phyloP scores from a whole-genome alignment of 2,113 vertebrate species.

The Notarius quadriscutis region DNA sequence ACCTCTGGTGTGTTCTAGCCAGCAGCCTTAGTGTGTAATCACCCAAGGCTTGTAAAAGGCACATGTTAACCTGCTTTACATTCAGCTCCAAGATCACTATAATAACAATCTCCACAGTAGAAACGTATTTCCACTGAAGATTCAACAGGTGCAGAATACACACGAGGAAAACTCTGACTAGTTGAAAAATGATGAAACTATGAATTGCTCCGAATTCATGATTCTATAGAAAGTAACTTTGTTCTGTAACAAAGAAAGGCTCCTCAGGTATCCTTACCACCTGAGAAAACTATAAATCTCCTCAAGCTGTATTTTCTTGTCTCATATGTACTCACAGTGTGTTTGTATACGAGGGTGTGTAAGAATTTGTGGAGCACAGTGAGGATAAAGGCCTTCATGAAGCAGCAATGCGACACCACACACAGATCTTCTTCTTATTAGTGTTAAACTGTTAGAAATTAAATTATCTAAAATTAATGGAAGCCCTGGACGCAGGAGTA shows the following conservation, averaged over 20 bases:
- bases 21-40: neutral
- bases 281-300: neutral
- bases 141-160: neutral
- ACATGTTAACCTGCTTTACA: neutral
- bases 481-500: neutral
- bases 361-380: neutral
- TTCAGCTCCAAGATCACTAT: neutral
- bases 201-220: neutral
- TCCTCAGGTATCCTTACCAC: neutral
- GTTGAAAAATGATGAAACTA: neutral
- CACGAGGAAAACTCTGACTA: neutral
- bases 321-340: no score
- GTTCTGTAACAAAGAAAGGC: neutral
- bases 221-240: neutral
- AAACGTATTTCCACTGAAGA: neutral
- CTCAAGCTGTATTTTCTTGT: neutral
- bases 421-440: neutral
- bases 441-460: neutral
- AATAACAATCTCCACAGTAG: neutral
- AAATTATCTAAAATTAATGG: neutral
- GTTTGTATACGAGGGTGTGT: neutral
- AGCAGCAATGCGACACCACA: neutral
- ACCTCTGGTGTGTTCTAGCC: no score
- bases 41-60: neutral
- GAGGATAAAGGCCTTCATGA: neutral